Evolutionary conservation across 2,888 invertebrate genomes (phyloP), one percentile per base, ranked within the genome.

Genomic region (Lochmaea capreae): DNA sequence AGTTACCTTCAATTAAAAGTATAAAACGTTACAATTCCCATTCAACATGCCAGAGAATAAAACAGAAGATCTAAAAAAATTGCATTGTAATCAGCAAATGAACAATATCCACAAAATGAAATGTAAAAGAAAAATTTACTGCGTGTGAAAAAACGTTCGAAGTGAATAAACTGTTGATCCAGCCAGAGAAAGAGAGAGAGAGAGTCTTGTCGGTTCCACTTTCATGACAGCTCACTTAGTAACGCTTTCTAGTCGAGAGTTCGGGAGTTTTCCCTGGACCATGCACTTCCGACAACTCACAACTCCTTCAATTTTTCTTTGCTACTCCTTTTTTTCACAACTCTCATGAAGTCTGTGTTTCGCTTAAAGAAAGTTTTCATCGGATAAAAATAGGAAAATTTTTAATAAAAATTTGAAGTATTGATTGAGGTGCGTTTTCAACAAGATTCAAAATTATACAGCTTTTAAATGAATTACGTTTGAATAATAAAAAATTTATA

Each of bases 231-330:
- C 84, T 84, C 84, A 84, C 84, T 84, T 83, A 83, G 83, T 84
- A 83, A 83, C 83, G 81, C 79, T 79, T 81, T 81, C 70, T 63
- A 70, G 71, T 71, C 65, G 65, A 33, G 65, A 58, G 63, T 63
- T 82, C 81, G 81, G 80, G 82, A 76, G 78, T 84, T 84, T 84
- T 85, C 84, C 84, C 81, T 84, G 84, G 83, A 84, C 84, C 83
- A 80, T 84, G 84, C 84, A 82, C 85, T 83, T 84, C 84, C 85
- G 83, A 82, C 84, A 83, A 83, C 83, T 84, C 84, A 81, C 84
- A 83, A 83, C 84, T 84, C 84, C 83, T 84, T 82, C 85, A 85
- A 85, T 85, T 86, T 86, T 86, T 85, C 85, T 85, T 83, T 83
- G 82, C 81, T 84, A 81, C 16, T 63, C 43, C 79, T 76, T 77